Conservation (phyloP, 2,888 invertebrate genomes). For the Melanophora roralis region DNA sequence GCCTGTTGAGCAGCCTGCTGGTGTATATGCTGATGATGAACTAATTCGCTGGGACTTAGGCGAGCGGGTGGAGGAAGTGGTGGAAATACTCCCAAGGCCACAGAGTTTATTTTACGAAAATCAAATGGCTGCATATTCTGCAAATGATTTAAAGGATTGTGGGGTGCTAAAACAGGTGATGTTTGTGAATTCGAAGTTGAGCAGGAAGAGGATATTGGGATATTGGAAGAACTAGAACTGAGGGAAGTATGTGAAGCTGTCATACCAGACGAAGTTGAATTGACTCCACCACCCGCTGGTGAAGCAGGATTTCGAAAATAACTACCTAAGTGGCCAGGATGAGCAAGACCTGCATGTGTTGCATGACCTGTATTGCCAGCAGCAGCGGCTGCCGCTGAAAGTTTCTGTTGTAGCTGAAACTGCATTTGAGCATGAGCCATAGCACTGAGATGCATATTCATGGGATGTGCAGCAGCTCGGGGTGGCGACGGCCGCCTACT, state of each 20-base stretch:
- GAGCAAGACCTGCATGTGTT: constrained; percentile 65
- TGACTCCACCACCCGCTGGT: constrained; percentile 63
- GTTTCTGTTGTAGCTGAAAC: constrained; percentile 76
- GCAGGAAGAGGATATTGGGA: constrained; percentile 28
- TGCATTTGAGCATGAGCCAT: constrained; percentile 76
- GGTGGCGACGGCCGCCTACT: constrained; percentile 83
- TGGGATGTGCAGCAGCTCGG: constrained; percentile 76
- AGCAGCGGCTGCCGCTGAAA: constrained; percentile 74
- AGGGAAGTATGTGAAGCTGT: constrained; percentile 46
- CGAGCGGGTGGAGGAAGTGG: constrained; percentile 69
- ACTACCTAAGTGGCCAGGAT: constrained; percentile 69
- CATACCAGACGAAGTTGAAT: constrained; percentile 44
- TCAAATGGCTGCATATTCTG: constrained; percentile 98
- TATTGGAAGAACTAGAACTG: constrained; percentile 60
- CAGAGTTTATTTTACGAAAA: constrained; percentile 84
- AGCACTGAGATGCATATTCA: constrained; percentile 76
- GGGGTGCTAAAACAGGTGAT: constrained; percentile 66
- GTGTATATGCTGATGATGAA: constrained; percentile 71
- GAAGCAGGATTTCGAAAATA: constrained; percentile 74
- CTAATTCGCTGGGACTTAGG: constrained; percentile 74
- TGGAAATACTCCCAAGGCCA: constrained; percentile 78
- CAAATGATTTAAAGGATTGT: constrained; percentile 89
- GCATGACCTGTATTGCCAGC: constrained; percentile 63
- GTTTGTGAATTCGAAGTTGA: constrained; percentile 52
- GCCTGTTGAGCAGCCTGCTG: constrained; percentile 73